A percentile compares a stretch with the other conserved stretches of the same genome.
Evolutionary conservation across 2,888 invertebrate species (phyloP).

Genomic region (Papilio demoleus): DNA sequence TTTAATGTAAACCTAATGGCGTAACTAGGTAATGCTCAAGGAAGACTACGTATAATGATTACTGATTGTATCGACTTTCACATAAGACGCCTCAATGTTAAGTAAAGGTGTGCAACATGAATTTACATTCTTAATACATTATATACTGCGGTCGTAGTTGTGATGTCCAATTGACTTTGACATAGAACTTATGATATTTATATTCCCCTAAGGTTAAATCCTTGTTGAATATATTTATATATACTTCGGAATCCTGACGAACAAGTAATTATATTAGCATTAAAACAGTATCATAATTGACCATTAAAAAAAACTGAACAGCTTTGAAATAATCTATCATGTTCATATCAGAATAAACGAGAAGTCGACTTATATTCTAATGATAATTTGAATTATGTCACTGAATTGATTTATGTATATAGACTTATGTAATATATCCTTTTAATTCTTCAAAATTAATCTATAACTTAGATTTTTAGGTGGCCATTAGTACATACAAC

Average conservation of each 20-base stretch:
- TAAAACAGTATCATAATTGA: no score
- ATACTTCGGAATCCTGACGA: not conserved
- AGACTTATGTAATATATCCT: no score
- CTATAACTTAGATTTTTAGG: no score
- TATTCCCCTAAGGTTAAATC: conserved; percentile 1
- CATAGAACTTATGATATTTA: not conserved
- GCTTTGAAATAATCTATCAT: no score
- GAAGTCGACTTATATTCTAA: no score
- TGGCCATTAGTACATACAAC: no score
- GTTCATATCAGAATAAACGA: no score
- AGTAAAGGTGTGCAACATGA: conserved; percentile 16
- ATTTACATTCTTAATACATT: conserved; percentile 14
- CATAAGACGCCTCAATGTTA: conserved; percentile 13
- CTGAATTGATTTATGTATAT: no score
- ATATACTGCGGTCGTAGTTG: not conserved
- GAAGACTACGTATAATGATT: conserved; percentile 15
- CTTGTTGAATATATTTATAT: not conserved
- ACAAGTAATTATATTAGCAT: not conserved
- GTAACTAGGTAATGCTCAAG: conserved; percentile 7
- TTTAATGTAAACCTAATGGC: not conserved
- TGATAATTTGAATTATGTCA: no score
- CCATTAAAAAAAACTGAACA: no score
- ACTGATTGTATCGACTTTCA: conserved; percentile 26
- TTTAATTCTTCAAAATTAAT: no score
- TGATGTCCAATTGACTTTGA: conserved; percentile 3